Conservation (phyloP, 2,113 vertebrate species). For the Podarcis raffonei region DNA sequence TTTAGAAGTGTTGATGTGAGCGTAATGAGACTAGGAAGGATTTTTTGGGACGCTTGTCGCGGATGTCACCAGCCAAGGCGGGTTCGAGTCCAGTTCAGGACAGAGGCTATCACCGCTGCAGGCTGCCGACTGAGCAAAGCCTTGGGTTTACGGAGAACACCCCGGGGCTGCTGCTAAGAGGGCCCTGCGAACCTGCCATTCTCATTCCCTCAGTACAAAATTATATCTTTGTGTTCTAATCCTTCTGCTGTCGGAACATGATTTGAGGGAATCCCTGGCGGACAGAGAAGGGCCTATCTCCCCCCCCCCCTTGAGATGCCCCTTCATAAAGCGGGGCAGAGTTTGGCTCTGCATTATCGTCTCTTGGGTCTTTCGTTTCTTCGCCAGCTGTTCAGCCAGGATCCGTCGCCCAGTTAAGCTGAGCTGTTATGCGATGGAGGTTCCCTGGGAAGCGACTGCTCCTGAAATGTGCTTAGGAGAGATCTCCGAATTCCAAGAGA, state of each 20-base stretch:
- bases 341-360: fast-evolving
- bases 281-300: neutral
- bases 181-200: neutral
- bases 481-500: neutral
- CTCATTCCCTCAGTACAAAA: neutral
- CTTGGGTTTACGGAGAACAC: neutral
- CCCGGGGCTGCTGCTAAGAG: too few species aligned
- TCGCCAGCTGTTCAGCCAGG: neutral
- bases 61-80: neutral
- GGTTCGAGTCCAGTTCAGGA: neutral
- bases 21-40: neutral
- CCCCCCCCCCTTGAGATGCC: neutral
- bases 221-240: neutral
- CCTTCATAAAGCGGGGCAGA: neutral
- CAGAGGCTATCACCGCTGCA: too few species aligned
- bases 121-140: neutral
- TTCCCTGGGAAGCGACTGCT: neutral
- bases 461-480: neutral
- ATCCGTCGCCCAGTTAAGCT: neutral
- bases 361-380: neutral
- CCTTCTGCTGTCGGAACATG: neutral
- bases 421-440: neutral
- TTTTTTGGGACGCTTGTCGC: too few species aligned
- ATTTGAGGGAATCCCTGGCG: neutral
- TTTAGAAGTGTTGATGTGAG: neutral